These are phyloP conservation scores for Okamejei kenojei DNA, from an alignment of 2,797 vertebrate genomes.

Conservation along the genomic window DNA sequence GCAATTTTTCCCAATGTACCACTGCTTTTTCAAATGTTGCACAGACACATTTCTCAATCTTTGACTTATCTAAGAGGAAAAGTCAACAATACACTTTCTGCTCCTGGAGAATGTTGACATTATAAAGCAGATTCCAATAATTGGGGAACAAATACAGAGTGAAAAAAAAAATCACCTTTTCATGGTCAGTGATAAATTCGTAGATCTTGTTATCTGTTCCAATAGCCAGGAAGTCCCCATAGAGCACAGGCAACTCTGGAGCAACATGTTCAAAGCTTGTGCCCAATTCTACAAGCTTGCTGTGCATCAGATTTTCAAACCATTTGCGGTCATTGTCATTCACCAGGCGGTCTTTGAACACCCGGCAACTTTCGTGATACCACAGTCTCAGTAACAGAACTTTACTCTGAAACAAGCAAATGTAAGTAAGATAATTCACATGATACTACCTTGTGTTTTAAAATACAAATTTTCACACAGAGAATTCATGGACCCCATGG, in stretches of 20 bases:
- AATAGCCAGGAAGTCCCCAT: conserved; percentile 79
- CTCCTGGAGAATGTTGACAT: not conserved
- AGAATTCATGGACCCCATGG: not conserved
- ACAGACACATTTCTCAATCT: no score
- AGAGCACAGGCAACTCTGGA: conserved; percentile 70
- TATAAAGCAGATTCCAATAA: not conserved
- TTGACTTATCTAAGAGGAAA: not conserved
- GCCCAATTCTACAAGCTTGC: conserved; percentile 61
- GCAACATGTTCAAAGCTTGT: conserved; percentile 68
- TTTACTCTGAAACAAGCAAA: conserved; percentile 18
- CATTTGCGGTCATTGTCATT: conserved; percentile 69
- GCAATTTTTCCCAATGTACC: no score
- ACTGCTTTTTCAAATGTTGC: no score
- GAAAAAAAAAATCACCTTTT: conserved; percentile 57
- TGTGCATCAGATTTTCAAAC: conserved; percentile 70
- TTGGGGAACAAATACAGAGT: not conserved
- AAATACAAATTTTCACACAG: not conserved
- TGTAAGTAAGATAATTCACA: not conserved
- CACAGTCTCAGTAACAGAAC: conserved; percentile 72
- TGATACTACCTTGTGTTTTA: not conserved
- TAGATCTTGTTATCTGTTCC: conserved; percentile 65
- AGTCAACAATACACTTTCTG: not conserved
- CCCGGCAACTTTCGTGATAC: conserved; percentile 83
- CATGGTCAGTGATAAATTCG: conserved; percentile 62
- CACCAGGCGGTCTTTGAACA: conserved; percentile 81